Percentiles rank a stretch among this genome's conserved stretches.
phyloP scores from a whole-genome alignment of 2,888 invertebrate genomes.

The Lingula anatina region DNA sequence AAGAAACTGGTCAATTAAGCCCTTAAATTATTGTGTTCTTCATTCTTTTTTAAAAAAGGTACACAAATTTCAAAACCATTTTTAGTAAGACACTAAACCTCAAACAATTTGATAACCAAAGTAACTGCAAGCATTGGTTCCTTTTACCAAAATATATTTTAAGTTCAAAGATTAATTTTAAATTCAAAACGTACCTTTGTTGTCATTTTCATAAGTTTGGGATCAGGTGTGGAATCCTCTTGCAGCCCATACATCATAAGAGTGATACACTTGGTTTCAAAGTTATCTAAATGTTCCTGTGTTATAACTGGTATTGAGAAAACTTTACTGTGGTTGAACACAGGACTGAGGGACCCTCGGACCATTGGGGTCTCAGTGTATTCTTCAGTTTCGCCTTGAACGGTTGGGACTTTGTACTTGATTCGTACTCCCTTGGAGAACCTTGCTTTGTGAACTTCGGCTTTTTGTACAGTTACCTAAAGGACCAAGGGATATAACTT shows the following conservation, averaged over 20 bases:
- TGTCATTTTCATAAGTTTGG: constrained; percentile 42
- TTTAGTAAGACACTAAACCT: too few species aligned
- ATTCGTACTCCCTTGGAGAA: constrained; percentile 44
- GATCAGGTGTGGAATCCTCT: constrained; percentile 40
- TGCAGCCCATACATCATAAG: constrained; percentile 49
- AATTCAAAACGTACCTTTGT: constrained; percentile 39
- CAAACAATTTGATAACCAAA: too few species aligned
- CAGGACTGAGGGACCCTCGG: constrained; percentile 37
- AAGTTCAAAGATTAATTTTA: too few species aligned
- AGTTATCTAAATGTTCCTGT: constrained; percentile 48
- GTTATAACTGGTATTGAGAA: constrained; percentile 34
- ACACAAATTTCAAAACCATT: too few species aligned
- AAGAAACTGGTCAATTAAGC: too few species aligned
- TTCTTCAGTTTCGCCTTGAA: constrained; percentile 24
- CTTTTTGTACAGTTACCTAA: constrained; percentile 36
- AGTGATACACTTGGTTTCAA: constrained; percentile 47
- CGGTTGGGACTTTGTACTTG: constrained; percentile 21
- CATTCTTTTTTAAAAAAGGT: too few species aligned
- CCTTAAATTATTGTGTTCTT: too few species aligned
- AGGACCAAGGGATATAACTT: constrained; percentile 2
- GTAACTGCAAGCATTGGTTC: too few species aligned
- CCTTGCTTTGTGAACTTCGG: constrained; percentile 41
- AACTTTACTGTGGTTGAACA: constrained; percentile 43
- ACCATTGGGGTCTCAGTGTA: constrained; percentile 35
- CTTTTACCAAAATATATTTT: too few species aligned